These are phyloP conservation scores for Drosophila helvetica DNA, from an alignment of 2,888 invertebrate genomes.

Conservation along the genomic window DNA sequence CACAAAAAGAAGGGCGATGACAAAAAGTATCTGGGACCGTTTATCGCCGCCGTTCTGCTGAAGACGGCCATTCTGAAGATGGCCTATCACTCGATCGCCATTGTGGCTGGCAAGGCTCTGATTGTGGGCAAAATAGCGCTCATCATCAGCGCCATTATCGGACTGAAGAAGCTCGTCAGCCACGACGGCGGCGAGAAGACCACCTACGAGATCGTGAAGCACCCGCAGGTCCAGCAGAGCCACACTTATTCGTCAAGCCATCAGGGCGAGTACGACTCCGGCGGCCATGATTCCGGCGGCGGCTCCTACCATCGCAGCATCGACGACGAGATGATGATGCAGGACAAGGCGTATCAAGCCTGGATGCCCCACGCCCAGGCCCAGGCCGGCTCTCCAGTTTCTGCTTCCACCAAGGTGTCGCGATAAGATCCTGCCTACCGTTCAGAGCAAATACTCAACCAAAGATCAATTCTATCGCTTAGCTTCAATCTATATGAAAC, in stretches of 20 bases:
- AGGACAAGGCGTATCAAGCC: slow-evolving; percentile 87
- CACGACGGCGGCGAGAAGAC: slow-evolving; percentile 90
- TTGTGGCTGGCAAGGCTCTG: slow-evolving; percentile 92
- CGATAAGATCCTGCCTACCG: slow-evolving; percentile 47
- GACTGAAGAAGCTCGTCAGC: slow-evolving; percentile 90
- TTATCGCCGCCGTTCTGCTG: slow-evolving; percentile 88
- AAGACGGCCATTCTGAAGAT: slow-evolving; percentile 90
- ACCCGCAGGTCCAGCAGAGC: slow-evolving; percentile 91
- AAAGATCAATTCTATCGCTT: slow-evolving; percentile 66
- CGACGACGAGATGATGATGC: slow-evolving; percentile 86
- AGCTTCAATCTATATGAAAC: slow-evolving; percentile 64
- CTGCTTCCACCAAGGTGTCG: slow-evolving; percentile 44
- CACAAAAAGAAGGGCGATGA: slow-evolving; percentile 85
- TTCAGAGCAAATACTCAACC: slow-evolving; percentile 51
- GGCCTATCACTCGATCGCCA: slow-evolving; percentile 90
- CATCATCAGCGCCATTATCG: slow-evolving; percentile 90
- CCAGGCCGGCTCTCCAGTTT: slow-evolving; percentile 15
- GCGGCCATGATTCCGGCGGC: slow-evolving; percentile 86
- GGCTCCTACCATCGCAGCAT: slow-evolving; percentile 86
- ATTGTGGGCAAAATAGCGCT: slow-evolving; percentile 93
- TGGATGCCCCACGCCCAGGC: slow-evolving; percentile 82
- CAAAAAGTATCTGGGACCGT: slow-evolving; percentile 87
- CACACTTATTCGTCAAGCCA: slow-evolving; percentile 89
- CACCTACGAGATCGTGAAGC: slow-evolving; percentile 93
- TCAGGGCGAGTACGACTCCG: slow-evolving; percentile 87